Base-by-base conservation (phyloP, 2,113 vertebrate genomes). In the Regulus satrapa region DNA sequence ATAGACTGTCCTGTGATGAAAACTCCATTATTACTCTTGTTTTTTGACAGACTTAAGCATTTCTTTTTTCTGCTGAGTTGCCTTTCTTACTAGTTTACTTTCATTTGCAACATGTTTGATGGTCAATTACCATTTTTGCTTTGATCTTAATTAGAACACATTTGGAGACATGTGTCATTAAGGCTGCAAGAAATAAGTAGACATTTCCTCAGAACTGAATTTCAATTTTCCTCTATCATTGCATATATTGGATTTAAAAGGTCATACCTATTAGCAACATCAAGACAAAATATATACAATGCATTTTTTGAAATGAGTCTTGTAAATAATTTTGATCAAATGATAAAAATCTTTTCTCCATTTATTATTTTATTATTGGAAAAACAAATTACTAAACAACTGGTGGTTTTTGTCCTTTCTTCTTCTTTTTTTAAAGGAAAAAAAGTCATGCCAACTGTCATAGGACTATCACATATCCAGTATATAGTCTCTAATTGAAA, bases 81-180 rank as follows among this genome's bases (percentile, higher is more conserved):
- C 46, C 29, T 92, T 91, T 96, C 75, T 91, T 84, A 28, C 64
- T 58, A 81, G 59, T 91, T 97, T 95, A 89, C 88, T 96, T 97
- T 95, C 48, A 95, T 96, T 95, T 89, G 80, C 48, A 97, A 95
- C 74, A 89, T 85, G 32, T 94, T 97, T 98, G 97, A 96, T 97
- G 92, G 75, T 62, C 95, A 95, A 98, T 97, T 97, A 97, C 62
- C 69, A 91, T 85, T 96, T 97, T 88, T 96, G 21, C 36, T 97
- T 96, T 95, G 89, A 97, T 97, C 64, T 92, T 97, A 97, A 97
- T 93, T 97, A 77, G 64, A 95, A 91, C 80, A 95, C 68, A 96
- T 97, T 97, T 94, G 94, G 82, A 85, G 78, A 89, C 40, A 41
- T 67, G 31, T 96, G 75, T 88, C 95, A 95, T 96, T 97, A 97